Conservation (phyloP, 2,888 invertebrate genomes). For the Chelonus formosanus region DNA sequence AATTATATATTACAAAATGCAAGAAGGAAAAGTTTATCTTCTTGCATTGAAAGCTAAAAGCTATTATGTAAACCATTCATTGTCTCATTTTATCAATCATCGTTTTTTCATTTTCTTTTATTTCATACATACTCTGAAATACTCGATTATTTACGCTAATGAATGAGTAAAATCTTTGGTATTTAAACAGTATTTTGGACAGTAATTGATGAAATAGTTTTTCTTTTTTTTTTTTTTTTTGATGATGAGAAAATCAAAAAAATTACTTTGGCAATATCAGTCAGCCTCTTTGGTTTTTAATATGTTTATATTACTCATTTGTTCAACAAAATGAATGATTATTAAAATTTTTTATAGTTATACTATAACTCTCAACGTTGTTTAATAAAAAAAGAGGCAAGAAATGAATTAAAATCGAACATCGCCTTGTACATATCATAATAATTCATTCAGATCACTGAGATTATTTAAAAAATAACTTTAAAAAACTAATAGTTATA, state of each 20-base stretch:
- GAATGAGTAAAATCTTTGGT: slow-evolving; percentile 50
- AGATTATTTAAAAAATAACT: too few relatives aligned
- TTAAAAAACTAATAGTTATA: too few relatives aligned
- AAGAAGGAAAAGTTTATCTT: slow-evolving; percentile 43
- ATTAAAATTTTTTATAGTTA: too few relatives aligned
- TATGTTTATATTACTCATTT: slow-evolving; percentile 39
- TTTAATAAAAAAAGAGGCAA: too few relatives aligned
- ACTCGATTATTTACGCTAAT: slow-evolving; percentile 42
- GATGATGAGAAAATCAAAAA: slow-evolving; percentile 47
- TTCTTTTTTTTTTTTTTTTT: slow-evolving; percentile 22
- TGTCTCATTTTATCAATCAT: slow-evolving; percentile 37
- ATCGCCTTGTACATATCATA: too few relatives aligned
- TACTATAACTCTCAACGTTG: too few relatives aligned
- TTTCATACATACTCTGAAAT: slow-evolving; percentile 41
- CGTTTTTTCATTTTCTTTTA: slow-evolving; percentile 10
- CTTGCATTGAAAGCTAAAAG: slow-evolving; percentile 38
- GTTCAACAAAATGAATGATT: slow-evolving; percentile 20
- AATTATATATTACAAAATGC: slow-evolving; percentile 54
- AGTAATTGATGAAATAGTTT: slow-evolving; percentile 32
- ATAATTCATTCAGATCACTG: too few relatives aligned
- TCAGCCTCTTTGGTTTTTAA: slow-evolving; percentile 62
- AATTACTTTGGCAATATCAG: slow-evolving; percentile 63
- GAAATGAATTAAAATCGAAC: too few relatives aligned
- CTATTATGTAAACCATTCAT: slow-evolving; percentile 44
- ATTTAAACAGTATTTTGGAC: slow-evolving; percentile 47